Evolutionary conservation across 2,113 vertebrate species (phyloP).

Genomic region (Erinaceus europaeus): DNA sequence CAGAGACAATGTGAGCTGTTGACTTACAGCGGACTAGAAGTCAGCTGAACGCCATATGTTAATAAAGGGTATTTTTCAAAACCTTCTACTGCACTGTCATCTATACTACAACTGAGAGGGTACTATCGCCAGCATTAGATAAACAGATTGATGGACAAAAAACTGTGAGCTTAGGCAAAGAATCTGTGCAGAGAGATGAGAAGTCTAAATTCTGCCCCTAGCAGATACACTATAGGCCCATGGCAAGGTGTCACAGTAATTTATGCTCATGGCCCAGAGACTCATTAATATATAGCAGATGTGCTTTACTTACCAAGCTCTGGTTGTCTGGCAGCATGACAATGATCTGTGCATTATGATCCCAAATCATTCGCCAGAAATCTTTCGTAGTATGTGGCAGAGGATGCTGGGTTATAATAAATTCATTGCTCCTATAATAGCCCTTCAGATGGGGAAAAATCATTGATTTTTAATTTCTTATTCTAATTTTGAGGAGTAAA

Average conservation of each 20-base stretch:
- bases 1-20: not conserved
- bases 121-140: not conserved
- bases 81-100: no score
- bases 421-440: constrained; percentile 95
- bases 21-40: not conserved
- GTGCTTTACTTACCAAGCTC: constrained; percentile 87
- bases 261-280: not conserved
- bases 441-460: constrained; percentile 83
- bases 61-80: not conserved
- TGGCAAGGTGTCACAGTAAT: not conserved
- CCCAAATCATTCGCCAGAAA: constrained; percentile 99
- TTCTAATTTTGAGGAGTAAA: constrained; percentile 20
- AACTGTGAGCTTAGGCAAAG: no score
- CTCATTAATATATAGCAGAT: not conserved
- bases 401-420: constrained; percentile 97
- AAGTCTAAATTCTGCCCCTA: not conserved
- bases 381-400: constrained; percentile 96
- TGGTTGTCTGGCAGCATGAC: constrained; percentile 96
- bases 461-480: constrained; percentile 1
- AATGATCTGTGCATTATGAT: constrained; percentile 96
- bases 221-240: not conserved
- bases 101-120: not conserved
- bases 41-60: no score
- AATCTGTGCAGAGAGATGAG: not conserved
- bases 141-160: not conserved